These are phyloP conservation scores for Junco hyemalis DNA, from an alignment of 2,113 vertebrate genomes.

Conservation along the genomic window DNA sequence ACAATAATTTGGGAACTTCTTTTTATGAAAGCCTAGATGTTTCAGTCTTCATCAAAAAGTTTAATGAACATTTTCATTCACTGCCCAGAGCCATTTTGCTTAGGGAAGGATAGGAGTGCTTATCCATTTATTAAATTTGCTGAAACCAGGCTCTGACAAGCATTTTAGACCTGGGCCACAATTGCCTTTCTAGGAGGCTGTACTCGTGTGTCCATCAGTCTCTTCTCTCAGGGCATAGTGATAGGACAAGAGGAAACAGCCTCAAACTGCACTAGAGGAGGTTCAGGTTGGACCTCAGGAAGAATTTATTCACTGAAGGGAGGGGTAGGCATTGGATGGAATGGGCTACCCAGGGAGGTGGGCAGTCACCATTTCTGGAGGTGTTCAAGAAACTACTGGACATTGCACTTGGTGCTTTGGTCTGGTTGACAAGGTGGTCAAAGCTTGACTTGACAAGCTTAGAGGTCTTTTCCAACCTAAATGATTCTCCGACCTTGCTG, in stretches of 20 bases:
- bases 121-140: neutral
- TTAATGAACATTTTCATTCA: neutral
- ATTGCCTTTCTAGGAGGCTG: neutral
- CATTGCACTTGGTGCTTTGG: neutral
- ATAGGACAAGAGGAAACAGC: fast-evolving
- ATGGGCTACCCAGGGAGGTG: neutral
- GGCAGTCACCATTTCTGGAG: neutral
- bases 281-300: neutral
- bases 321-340: neutral
- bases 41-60: neutral
- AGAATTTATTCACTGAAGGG: neutral
- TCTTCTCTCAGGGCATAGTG: neutral
- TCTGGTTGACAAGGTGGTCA: neutral
- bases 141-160: neutral
- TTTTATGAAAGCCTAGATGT: neutral
- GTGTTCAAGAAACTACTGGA: neutral
- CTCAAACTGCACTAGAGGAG: neutral
- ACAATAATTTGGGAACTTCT: neutral
- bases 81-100: neutral
- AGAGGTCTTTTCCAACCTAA: neutral
- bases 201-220: neutral
- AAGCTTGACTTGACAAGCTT: neutral
- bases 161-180: neutral
- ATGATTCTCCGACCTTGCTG: neutral
- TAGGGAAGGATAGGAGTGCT: neutral